Percentiles rank a stretch among this genome's conserved stretches.
These are phyloP conservation scores for Pangasius macronema DNA, from an alignment of 2,797 vertebrate species.

Conservation along the genomic window DNA sequence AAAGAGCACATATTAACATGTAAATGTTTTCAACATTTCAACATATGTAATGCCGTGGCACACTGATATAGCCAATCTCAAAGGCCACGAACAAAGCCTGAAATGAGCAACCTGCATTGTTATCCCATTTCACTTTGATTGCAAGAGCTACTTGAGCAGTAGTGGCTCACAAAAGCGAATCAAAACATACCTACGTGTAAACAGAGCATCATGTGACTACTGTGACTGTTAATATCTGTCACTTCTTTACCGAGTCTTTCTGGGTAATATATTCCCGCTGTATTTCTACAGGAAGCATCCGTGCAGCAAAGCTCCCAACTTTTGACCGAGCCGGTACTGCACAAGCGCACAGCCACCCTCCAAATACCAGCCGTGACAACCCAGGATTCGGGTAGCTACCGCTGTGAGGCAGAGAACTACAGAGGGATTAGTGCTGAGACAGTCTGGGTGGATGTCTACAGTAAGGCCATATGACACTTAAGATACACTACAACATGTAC, in stretches of 20 bases:
- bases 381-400: constrained; percentile 85
- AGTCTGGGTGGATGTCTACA: constrained; percentile 88
- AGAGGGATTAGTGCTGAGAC: constrained; percentile 82
- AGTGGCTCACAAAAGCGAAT: background rate
- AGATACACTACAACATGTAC: background rate
- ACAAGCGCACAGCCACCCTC: constrained; percentile 72
- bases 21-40: background rate
- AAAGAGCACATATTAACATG: background rate
- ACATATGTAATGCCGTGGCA: background rate
- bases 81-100: background rate
- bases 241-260: background rate
- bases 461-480: constrained; percentile 72
- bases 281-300: constrained; percentile 76
- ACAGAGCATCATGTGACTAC: background rate
- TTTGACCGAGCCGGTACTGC: constrained; percentile 72
- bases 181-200: background rate
- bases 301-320: constrained; percentile 71
- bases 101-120: background rate
- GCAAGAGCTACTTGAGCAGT: background rate
- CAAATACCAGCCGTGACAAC: constrained; percentile 76
- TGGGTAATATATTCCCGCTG: background rate
- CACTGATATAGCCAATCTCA: background rate
- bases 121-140: background rate
- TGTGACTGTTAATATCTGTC: background rate
- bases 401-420: constrained; percentile 85